These are phyloP conservation scores for Doryteuthis pealeii DNA, from an alignment of 1,140 invertebrate genomes.

Conservation along the genomic window DNA sequence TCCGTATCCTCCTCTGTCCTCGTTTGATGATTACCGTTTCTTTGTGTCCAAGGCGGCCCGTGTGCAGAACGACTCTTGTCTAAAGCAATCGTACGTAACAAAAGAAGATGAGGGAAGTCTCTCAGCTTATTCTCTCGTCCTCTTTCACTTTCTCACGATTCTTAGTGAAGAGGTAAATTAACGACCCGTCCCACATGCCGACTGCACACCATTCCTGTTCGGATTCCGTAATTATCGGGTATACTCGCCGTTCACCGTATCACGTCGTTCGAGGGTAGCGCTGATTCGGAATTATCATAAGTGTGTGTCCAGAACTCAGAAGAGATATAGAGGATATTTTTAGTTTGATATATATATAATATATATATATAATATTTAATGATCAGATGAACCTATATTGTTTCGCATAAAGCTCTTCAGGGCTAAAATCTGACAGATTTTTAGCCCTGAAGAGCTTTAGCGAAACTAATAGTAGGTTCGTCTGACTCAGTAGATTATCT, in stretches of 20 bases:
- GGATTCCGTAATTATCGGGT: not conserved
- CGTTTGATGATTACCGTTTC: too few species aligned
- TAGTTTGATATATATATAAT: not conserved
- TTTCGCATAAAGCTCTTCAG: not conserved
- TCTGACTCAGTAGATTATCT: too few species aligned
- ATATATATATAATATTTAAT: not conserved
- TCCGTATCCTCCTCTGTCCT: too few species aligned
- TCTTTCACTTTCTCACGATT: slow-evolving; percentile 9
- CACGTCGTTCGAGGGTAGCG: not conserved
- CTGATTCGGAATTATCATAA: not conserved
- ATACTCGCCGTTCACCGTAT: not conserved
- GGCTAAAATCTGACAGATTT: too few species aligned
- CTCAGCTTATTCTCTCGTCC: slow-evolving; percentile 6
- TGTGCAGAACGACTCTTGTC: not conserved
- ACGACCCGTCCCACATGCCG: not conserved
- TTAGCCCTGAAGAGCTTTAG: too few species aligned
- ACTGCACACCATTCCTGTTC: not conserved
- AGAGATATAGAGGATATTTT: not conserved
- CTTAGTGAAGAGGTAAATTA: not conserved
- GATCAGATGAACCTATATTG: not conserved
- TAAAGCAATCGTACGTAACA: slow-evolving; percentile 15
- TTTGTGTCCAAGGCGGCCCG: too few species aligned
- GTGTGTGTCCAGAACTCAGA: not conserved
- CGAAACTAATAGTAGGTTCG: too few species aligned
- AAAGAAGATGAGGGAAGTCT: slow-evolving; percentile 15